Conservation (phyloP, 2,113 vertebrate genomes). For the Campylorhamphus procurvoides region DNA sequence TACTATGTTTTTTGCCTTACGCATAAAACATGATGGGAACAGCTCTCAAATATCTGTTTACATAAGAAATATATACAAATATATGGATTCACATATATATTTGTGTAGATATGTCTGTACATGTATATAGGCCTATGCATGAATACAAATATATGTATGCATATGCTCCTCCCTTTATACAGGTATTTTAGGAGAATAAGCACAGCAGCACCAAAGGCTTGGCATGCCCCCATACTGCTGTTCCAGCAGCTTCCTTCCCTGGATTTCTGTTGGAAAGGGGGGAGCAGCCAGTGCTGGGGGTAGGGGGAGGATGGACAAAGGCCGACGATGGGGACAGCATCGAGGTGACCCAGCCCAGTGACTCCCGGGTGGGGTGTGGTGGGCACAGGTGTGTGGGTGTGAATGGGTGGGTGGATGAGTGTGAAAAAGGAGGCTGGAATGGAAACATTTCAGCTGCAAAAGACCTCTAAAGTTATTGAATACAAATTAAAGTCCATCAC, state of each 20-base stretch:
- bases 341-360: neutral
- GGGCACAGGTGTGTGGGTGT: fast-evolving
- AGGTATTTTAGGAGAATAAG: neutral
- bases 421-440: neutral
- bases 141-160: neutral
- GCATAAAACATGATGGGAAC: neutral
- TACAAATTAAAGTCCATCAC: fast-evolving
- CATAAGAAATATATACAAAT: neutral
- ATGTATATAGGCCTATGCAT: neutral
- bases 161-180: fast-evolving
- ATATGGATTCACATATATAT: neutral
- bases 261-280: neutral
- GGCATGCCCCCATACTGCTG: fast-evolving
- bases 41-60: neutral
- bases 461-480: fast-evolving
- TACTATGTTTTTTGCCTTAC: neutral
- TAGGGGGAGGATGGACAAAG: neutral
- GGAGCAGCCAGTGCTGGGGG: neutral
- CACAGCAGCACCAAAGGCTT: neutral
- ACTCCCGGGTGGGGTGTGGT: neutral
- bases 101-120: neutral
- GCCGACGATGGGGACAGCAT: neutral
- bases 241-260: neutral
- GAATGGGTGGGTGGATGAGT: neutral
- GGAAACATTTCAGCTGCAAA: neutral